A percentile compares a stretch with the other conserved stretches of the same genome.
These are phyloP conservation scores for Pomatorhinus ruficollis DNA, from an alignment of 2,113 vertebrate species.

Conservation along the genomic window DNA sequence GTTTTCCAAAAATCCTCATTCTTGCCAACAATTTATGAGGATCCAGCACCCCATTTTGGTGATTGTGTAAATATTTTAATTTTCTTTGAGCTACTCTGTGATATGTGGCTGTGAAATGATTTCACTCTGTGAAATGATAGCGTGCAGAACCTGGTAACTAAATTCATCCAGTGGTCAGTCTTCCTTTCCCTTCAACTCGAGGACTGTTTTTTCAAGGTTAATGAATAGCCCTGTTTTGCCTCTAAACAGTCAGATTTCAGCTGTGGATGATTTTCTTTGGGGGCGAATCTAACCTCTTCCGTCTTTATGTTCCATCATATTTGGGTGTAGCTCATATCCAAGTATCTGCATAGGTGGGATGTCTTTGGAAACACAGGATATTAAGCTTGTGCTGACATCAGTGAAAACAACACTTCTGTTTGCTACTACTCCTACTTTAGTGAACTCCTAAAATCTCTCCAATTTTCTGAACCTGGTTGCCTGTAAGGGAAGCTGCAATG, in stretches of 20 bases:
- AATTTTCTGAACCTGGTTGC: background rate
- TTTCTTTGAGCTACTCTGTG: background rate
- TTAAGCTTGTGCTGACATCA: background rate
- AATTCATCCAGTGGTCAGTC: accelerated
- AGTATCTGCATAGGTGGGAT: background rate
- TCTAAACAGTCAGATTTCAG: background rate
- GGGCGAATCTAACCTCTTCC: too few species aligned
- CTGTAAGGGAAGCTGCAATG: too few species aligned
- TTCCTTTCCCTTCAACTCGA: background rate
- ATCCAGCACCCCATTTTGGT: background rate
- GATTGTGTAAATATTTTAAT: background rate
- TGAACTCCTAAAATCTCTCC: background rate
- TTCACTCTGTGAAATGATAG: background rate
- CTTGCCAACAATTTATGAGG: background rate
- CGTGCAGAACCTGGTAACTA: background rate
- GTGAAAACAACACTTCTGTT: background rate
- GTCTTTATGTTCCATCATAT: background rate
- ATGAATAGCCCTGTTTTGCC: background rate
- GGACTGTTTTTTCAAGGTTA: background rate
- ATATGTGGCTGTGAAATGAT: background rate
- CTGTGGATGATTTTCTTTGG: background rate
- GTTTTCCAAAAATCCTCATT: background rate
- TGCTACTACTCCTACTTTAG: background rate
- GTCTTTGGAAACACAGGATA: background rate
- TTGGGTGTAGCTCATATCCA: background rate